phyloP scores from a whole-genome alignment of 92 coral and sea anemone genomes.

The Heteractis magnifica region DNA sequence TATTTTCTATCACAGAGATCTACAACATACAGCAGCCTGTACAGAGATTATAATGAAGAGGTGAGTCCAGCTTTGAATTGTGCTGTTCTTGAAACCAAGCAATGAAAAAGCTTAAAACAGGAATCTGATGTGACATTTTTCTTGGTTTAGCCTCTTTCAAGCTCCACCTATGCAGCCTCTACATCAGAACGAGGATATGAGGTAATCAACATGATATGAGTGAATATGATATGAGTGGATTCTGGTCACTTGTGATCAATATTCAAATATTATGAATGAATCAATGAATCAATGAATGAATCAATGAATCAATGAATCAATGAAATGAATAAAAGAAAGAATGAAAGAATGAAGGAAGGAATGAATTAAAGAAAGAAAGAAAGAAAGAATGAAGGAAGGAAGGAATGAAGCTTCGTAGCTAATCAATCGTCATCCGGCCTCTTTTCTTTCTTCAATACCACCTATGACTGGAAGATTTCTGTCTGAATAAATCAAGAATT shows the following conservation, averaged over 20 bases:
- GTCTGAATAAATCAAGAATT: too few relatives aligned
- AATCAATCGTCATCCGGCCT: too few relatives aligned
- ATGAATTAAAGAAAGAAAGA: background rate
- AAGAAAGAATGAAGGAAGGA: background rate
- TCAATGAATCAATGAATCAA: background rate
- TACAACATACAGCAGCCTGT: conserved; percentile 35
- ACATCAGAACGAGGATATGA: conserved; percentile 25
- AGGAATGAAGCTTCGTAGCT: too few relatives aligned
- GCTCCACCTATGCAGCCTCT: background rate
- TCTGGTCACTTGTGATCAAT: too few relatives aligned
- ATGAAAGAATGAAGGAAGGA: too few relatives aligned
- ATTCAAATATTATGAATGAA: background rate
- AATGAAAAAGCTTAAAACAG: too few relatives aligned
- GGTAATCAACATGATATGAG: background rate
- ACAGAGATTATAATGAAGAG: conserved; percentile 42
- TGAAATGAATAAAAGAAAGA: background rate
- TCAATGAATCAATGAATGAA: background rate
- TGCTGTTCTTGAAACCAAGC: background rate
- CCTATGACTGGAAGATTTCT: too few relatives aligned
- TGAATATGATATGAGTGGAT: too few relatives aligned
- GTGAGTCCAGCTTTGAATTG: background rate
- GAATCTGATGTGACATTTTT: background rate
- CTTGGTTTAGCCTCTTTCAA: conserved; percentile 16
- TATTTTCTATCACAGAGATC: conserved; percentile 30
- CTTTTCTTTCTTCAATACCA: too few relatives aligned